Evolutionary conservation across 2,888 invertebrate species (phyloP), one percentile per base, ranked within the genome.

Genomic region (Clistopyga incitator): DNA sequence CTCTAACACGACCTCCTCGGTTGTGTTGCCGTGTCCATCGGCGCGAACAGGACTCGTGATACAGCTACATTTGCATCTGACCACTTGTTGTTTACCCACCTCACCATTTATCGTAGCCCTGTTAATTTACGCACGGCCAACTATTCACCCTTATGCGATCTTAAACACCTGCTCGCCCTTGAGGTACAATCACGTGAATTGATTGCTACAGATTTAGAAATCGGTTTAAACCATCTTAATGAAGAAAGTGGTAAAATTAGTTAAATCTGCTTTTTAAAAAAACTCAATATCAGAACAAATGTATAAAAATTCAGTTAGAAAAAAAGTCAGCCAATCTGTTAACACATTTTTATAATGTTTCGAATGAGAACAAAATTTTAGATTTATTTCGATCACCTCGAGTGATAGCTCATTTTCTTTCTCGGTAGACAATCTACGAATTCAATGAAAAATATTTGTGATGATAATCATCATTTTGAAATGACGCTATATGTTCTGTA

Each of bases 51-150:
- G 45, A 72, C 18, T 59, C 59, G 72, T 45, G 23, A 47, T 25
- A 18, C n/a, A 25, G 56, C 72, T 25, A 59, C 56, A 42, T 18
- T 15, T 29, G 18, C 25, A 18, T 29, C 45, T 72, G 45, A 54
- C 56, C 42, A 71, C 56, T 72, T 59, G 72, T 59, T 59, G 59
- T 59, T 25, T 56, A 25, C 13, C 59, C 45, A 45, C 45, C 56
- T 45, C 6, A 56, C 42, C 25, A 45, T 25, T 25, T 8, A 1
- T 71, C 52, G 72, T 29, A 45, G 45, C 54, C 15, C 56, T 25
- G 59, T 45, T 38, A 59, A 72, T 45, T 72, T 59, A n/a, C 29
- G 13, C 56, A 45, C 6, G 25, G 11, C 56, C 15, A 59, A 59
- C 6, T 72, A 59, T 59, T 59, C 45, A 29, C 20, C 8, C 50